Evolutionary conservation across 2,797 vertebrate species (phyloP), one percentile per base, ranked within the genome.

Genomic region (Ispidina lecontei): DNA sequence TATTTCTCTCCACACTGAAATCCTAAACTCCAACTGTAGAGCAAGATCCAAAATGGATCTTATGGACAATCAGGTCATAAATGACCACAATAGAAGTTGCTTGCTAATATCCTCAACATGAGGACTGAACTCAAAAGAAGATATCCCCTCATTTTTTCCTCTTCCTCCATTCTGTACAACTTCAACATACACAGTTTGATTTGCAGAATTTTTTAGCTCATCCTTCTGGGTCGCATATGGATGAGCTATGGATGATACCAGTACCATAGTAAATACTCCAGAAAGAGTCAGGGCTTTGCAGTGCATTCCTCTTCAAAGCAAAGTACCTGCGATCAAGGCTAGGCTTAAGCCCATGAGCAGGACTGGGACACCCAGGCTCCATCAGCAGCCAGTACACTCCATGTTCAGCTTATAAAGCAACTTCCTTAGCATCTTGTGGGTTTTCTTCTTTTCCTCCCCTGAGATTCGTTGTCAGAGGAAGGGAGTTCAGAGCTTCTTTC

Each of bases 1-100:
- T 87, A 75, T 49, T 91, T 94, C 91, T 82, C 63, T 91, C 49
- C 79, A 72, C 71, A 72, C 19, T 37, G 39, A 90, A 88, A 95
- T 84, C 64, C 69, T 60, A 46, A 85, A 71, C 72, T 47, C 35
- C 25, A 82, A 3, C 9, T 6, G 4, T 3, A 20, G 22, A 3
- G 19, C 33, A 43, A 85, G 47, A 55, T 16, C 52, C 5, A 41
- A 73, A 72, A 33, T 31, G 10, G 6, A 21, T 47, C 35, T 12
- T 17, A 7, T 17, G 31, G 18, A 43, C 47, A 47, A 68, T 16
- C 39, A 58, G n/a, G 10, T 56, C 25, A 44, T n/a, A 43, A 46
- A 41, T 13, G 13, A 49, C 7, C 39, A 37, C 1, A 60, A 25
- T 9, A 83, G 41, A 84, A 74, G 12, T 39, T 67, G 11, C 8